Base-by-base conservation (phyloP, 2,797 vertebrate species). In the Ceryle rudis region DNA sequence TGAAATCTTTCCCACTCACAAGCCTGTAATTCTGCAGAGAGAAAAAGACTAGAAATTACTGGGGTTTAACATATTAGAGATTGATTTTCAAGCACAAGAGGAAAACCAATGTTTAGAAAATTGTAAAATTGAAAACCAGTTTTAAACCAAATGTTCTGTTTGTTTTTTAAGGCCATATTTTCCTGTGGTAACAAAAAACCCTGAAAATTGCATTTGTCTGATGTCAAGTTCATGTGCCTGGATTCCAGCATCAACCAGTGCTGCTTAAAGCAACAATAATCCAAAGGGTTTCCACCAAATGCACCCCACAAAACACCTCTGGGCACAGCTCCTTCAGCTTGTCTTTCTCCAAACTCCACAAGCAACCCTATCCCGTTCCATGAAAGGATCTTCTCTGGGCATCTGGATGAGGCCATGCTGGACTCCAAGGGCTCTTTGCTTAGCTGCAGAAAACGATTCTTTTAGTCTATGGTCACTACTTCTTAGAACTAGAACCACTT, bases 1-100 rank as follows among this genome's bases (percentile, higher is more conserved):
- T 78, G 66, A 94, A 95, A 93, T 90, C 72, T 86, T 92, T 96
- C 94, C 92, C 77, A 86, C 80, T 93, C 77, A 81, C 42, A 91
- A 90, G 18, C 37, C 60, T 91, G 28, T 81, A 91, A 90, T 75
- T 81, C 58, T 88, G 46, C 65, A 84, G 77, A 86, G 39, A 91
- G 55, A 64, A 80, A 70, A 72, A 62, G 51, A 46, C 65, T 71
- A 71, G 78, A 91, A 94, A 66, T 65, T 33, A 2, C 58, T 70
- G 75, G 2, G 2, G 5, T 80, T 83, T 95, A 78, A 14, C n/a
- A 49, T 60, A 39, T 60, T 91, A 64, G 25, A 86, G 75, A 66
- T 23, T 66, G 31, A 75, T 74, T 91, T 91, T 29, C 37, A 74
- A 91, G 42, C 29, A 64, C 23, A 54, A 71, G 10, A 85, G 12